phyloP scores from a whole-genome alignment of 2,888 invertebrate genomes.

The Piscicola geometra region DNA sequence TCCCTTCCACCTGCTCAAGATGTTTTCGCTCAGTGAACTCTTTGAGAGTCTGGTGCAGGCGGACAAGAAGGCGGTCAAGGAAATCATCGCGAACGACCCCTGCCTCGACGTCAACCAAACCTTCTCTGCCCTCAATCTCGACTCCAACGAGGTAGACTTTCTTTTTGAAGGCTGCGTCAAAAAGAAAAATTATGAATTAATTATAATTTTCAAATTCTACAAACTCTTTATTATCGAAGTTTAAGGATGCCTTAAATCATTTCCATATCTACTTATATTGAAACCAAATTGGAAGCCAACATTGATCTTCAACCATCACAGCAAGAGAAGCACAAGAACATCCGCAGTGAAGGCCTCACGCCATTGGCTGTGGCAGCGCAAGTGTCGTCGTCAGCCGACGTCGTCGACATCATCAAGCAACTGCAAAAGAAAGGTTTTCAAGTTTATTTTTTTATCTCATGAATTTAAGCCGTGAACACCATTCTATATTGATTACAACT shows the following conservation, averaged over 20 bases:
- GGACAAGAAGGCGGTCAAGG: slow-evolving; percentile 41
- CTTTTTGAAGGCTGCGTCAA: no score
- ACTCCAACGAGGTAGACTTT: background rate
- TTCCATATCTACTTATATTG: no score
- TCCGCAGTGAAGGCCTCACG: slow-evolving; percentile 41
- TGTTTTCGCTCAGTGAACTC: slow-evolving; percentile 44
- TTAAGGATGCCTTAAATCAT: no score
- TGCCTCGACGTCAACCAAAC: slow-evolving; percentile 43
- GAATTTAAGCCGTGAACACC: no score
- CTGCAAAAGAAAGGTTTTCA: slow-evolving; percentile 39
- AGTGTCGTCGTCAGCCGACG: slow-evolving; percentile 27
- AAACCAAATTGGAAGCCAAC: no score
- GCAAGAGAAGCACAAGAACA: slow-evolving; percentile 24
- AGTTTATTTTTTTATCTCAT: no score
- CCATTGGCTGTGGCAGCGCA: slow-evolving; percentile 43
- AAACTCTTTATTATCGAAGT: no score
- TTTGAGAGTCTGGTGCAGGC: slow-evolving; percentile 39
- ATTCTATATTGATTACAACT: no score
- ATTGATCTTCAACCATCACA: background rate
- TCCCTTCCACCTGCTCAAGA: slow-evolving; percentile 43
- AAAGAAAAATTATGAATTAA: no score
- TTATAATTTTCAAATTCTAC: no score
- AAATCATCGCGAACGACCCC: slow-evolving; percentile 40
- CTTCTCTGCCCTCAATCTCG: slow-evolving; percentile 42
- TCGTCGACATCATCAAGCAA: slow-evolving; percentile 37